phyloP scores from a whole-genome alignment of 1,140 invertebrate genomes.

The Drosophila guanche region DNA sequence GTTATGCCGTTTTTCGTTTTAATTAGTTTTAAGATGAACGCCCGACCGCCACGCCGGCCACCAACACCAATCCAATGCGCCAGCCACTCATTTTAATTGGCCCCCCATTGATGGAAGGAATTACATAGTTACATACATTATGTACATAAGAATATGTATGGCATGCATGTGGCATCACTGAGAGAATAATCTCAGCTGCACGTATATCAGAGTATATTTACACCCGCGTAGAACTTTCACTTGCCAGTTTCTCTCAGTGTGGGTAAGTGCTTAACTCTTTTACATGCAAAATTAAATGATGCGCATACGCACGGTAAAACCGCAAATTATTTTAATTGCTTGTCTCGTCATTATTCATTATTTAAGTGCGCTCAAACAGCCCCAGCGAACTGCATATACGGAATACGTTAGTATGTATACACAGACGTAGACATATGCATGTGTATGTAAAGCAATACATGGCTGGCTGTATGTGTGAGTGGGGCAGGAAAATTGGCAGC shows the following conservation, averaged over 20 bases:
- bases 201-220: no score
- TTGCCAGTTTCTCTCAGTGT: conserved; percentile 51
- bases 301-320: conserved; percentile 83
- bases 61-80: conserved; percentile 62
- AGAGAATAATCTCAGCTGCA: not conserved
- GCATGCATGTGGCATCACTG: not conserved
- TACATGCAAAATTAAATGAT: conserved; percentile 83
- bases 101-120: conserved; percentile 72
- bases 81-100: conserved; percentile 72
- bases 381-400: conserved; percentile 30
- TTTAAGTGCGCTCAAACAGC: conserved; percentile 80
- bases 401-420: conserved; percentile 42
- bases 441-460: conserved; percentile 1
- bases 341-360: conserved; percentile 84
- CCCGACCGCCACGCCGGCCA: conserved; percentile 21
- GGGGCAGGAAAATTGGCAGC: conserved; percentile 53
- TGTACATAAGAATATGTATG: no score
- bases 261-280: conserved; percentile 79
- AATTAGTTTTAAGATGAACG: conserved; percentile 82
- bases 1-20: conserved; percentile 81
- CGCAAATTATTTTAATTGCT: conserved; percentile 84
- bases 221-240: no score
- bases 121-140: conserved; percentile 2
- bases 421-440: conserved; percentile 6
- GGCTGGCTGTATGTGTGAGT: conserved; percentile 30